These are phyloP conservation scores for Axea sp. DNA, from an alignment of 2,888 invertebrate species.

Conservation along the genomic window DNA sequence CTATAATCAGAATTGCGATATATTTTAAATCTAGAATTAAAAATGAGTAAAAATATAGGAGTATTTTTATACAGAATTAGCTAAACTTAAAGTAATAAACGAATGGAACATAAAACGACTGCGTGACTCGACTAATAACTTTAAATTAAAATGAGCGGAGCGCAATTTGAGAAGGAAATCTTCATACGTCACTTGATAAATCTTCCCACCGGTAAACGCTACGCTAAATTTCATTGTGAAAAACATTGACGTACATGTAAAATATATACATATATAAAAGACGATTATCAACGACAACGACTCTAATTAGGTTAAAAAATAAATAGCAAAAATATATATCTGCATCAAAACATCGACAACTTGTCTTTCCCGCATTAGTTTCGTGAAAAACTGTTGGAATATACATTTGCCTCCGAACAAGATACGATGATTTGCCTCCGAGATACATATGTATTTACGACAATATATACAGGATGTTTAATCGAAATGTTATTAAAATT, in stretches of 20 bases:
- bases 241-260: constrained; percentile 63
- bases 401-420: constrained; percentile 63
- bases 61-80: constrained; percentile 49
- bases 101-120: constrained; percentile 39
- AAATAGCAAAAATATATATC: constrained; percentile 64
- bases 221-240: constrained; percentile 54
- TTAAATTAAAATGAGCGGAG: constrained; percentile 15
- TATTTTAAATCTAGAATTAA: constrained; percentile 4
- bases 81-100: constrained; percentile 41
- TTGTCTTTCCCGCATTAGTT: constrained; percentile 57
- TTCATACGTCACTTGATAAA: constrained; percentile 57
- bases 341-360: constrained; percentile 63
- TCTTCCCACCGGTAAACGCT: constrained; percentile 50
- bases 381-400: constrained; percentile 64
- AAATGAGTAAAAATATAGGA: constrained; percentile 36
- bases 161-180: constrained; percentile 56
- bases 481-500: constrained; percentile 38
- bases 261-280: constrained; percentile 64
- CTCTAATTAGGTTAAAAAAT: constrained; percentile 62
- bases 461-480: constrained; percentile 50
- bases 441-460: constrained; percentile 59
- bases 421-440: constrained; percentile 61
- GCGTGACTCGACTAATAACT: constrained; percentile 18
- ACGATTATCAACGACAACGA: constrained; percentile 62
- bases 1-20: constrained; percentile 47